Evolutionary conservation across 2,888 invertebrate species (phyloP).

Genomic region (Phasia obesa): DNA sequence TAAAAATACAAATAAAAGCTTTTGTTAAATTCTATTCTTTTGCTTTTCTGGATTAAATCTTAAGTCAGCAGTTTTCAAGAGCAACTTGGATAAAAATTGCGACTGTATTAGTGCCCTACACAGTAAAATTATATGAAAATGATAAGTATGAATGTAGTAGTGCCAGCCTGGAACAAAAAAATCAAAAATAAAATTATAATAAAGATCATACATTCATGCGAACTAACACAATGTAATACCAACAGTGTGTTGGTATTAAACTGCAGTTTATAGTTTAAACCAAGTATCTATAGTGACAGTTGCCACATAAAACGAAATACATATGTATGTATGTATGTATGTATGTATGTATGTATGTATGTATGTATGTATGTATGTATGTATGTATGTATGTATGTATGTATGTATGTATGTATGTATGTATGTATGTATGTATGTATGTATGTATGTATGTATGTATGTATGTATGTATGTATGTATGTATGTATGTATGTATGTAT

Average conservation of each 20-base stretch:
- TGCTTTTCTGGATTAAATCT: slow-evolving; percentile 79
- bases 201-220: background rate
- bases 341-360: background rate
- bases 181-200: no score
- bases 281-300: slow-evolving; percentile 10
- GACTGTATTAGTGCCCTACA: slow-evolving; percentile 9
- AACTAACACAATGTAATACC: background rate
- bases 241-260: background rate
- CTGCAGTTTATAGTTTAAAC: slow-evolving; percentile 14
- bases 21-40: slow-evolving; percentile 76
- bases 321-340: background rate
- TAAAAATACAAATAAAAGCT: slow-evolving; percentile 67
- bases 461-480: background rate
- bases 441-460: background rate
- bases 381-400: background rate
- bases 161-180: background rate
- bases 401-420: background rate
- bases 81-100: slow-evolving; percentile 69
- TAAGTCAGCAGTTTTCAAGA: slow-evolving; percentile 80
- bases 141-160: background rate
- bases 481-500: background rate
- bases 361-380: background rate
- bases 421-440: background rate
- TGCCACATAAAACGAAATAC: background rate
- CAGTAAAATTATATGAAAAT: background rate